Conservation (phyloP, 2,888 invertebrate genomes). For the Podotricha telesiphe region DNA sequence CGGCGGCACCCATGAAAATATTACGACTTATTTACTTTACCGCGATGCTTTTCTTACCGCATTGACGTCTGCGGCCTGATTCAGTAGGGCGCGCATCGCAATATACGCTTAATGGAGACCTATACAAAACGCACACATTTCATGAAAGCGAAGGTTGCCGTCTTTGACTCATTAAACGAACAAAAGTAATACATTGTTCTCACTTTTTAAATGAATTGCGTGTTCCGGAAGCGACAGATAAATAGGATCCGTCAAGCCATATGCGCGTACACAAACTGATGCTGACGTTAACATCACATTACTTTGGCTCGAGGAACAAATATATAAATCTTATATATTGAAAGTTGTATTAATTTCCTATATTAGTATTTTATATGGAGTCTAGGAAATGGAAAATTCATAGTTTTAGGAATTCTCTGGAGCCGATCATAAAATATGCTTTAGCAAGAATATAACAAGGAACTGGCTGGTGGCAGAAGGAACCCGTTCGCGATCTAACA, state of each 20-base stretch:
- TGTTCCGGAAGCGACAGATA: slow-evolving; percentile 60
- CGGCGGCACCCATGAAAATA: slow-evolving; percentile 78
- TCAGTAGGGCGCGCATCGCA: slow-evolving; percentile 57
- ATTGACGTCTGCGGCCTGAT: slow-evolving; percentile 66
- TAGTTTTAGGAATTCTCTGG: slow-evolving; percentile 52
- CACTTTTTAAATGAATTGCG: slow-evolving; percentile 21
- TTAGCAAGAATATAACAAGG: slow-evolving; percentile 70
- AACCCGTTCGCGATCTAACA: slow-evolving; percentile 79
- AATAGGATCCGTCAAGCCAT: slow-evolving; percentile 68
- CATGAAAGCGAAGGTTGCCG: neutral
- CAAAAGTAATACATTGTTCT: neutral
- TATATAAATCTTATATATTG: neutral
- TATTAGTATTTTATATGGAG: neutral
- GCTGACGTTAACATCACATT: slow-evolving; percentile 44
- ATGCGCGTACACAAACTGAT: slow-evolving; percentile 56
- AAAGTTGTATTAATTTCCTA: neutral
- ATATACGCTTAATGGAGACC: slow-evolving; percentile 45
- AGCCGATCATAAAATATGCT: slow-evolving; percentile 48
- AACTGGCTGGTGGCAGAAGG: slow-evolving; percentile 57
- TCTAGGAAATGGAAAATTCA: slow-evolving; percentile 26
- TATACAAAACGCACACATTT: neutral
- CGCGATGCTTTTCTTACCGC: slow-evolving; percentile 67
- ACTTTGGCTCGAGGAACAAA: slow-evolving; percentile 27
- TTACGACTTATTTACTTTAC: slow-evolving; percentile 80
- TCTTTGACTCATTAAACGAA: neutral